Evolutionary conservation across 2,797 vertebrate genomes (phyloP).

Genomic region (Morelia viridis): DNA sequence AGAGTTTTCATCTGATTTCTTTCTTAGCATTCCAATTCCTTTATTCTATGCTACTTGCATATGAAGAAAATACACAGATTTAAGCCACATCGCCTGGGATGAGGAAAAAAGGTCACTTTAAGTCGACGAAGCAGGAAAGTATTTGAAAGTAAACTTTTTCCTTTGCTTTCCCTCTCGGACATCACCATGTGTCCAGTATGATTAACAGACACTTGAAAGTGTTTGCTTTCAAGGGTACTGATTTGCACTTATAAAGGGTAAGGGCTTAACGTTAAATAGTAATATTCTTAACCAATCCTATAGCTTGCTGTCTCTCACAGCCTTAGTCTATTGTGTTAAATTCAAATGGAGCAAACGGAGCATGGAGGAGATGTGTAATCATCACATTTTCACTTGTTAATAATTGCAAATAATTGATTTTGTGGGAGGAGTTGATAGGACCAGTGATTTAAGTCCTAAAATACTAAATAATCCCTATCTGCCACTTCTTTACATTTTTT

Average conservation of each 20-base stretch:
- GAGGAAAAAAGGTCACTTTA: background rate
- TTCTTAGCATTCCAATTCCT: conserved; percentile 22
- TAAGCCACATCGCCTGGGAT: background rate
- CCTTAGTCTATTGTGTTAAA: background rate
- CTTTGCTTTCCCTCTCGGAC: background rate
- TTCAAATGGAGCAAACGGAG: background rate
- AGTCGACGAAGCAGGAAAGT: background rate
- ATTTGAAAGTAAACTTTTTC: background rate
- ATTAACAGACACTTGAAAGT: background rate
- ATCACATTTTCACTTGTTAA: background rate
- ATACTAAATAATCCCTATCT: background rate
- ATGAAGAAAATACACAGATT: background rate
- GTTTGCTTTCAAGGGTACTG: background rate
- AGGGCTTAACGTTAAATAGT: background rate
- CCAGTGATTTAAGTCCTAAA: background rate
- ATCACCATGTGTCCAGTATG: background rate
- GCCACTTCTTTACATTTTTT: background rate
- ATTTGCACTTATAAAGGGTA: background rate
- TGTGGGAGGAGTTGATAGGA: background rate
- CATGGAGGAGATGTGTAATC: background rate
- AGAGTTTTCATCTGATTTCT: background rate
- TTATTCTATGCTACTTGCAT: background rate
- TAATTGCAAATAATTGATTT: background rate
- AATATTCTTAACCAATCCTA: background rate
- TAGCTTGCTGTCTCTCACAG: background rate